Base-by-base conservation (phyloP, 2,888 invertebrate species). In the Leucophora obtusa region DNA sequence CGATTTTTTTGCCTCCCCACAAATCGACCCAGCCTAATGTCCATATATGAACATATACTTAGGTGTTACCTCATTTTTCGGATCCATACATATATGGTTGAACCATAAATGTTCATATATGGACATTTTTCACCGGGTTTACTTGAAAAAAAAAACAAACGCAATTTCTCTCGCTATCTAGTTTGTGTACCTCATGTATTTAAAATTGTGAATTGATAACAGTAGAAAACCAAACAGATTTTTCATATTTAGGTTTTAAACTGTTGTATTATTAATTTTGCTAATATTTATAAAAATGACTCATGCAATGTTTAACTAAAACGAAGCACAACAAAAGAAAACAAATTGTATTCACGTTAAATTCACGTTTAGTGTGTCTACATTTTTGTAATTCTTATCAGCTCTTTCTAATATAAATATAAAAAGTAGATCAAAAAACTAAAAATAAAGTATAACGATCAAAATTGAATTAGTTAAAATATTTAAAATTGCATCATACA, bases 401-500 rank as follows among this genome's bases (percentile, higher is more conserved):
- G 43, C 7, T n/a, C 6, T 47, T 5, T 1, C 43, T 2, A 35
- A 35, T 11, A 38, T 11, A 11, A 1, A 38, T 11, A 38, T 11
- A 38, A 38, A 10, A 38, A 38, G 1, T 11, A 38, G 38, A 38
- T 38, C 38, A 11, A 38, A 38, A 38, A 38, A 38, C 4, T 38
- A 11, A 11, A 38, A 38, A 38, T 28, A 47, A 47, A 4, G 43
- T 47, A 47, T 47, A n/a, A 47, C n/a, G n/a, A n/a, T 47, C 43
- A 47, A 47, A 47, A 47, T 47, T 47, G 5, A n/a, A n/a, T 47
- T 28, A 28, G 5, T 28, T 28, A n/a, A 47, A 47, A n/a, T 3
- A 47, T 6, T 47, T 43, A 3, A 38, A 21, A 66, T 66, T 66
- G 28, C 66, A 54, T 66, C 66, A 66, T 66, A 56, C 51, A n/a